Conservation (phyloP, 2,888 invertebrate species). For the Drosophila cracens region DNA sequence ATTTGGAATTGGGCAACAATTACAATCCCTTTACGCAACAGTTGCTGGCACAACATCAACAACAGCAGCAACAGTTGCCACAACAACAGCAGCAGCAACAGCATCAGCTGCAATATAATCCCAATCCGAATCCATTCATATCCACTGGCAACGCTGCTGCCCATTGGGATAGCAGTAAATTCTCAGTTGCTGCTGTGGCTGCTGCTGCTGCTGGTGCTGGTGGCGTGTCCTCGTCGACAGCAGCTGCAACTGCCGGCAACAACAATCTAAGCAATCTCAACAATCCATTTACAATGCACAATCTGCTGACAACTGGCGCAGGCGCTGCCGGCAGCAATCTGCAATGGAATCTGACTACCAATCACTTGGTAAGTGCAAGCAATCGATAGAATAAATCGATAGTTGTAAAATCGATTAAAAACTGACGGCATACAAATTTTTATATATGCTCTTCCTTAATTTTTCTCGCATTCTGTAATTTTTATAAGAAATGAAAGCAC, state of each 20-base stretch:
- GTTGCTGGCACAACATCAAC: constrained; percentile 60
- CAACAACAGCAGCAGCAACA: constrained; percentile 58
- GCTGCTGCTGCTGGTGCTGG: constrained; percentile 52
- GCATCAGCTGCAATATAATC: constrained; percentile 63
- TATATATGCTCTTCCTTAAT: no score
- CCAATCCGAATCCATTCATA: constrained; percentile 72
- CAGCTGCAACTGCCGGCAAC: constrained; percentile 39
- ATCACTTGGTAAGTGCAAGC: constrained; percentile 60
- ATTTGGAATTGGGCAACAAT: constrained; percentile 55
- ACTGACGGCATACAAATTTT: background rate
- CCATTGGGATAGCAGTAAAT: constrained; percentile 74
- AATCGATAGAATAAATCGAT: background rate
- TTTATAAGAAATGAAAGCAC: no score
- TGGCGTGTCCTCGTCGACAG: constrained; percentile 12
- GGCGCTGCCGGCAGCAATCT: constrained; percentile 52
- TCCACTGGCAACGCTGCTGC: constrained; percentile 47
- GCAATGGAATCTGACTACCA: constrained; percentile 78
- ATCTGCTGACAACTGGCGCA: constrained; percentile 64
- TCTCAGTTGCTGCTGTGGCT: constrained; percentile 56
- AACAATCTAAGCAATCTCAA: constrained; percentile 79
- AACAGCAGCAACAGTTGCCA: constrained; percentile 63
- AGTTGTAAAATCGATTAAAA: background rate
- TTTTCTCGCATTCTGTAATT: no score
- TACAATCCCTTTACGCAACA: constrained; percentile 73
- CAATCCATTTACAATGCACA: constrained; percentile 75